Evolutionary conservation across 2,888 invertebrate species (phyloP), one percentile per base, ranked within the genome.

Genomic region (Epiblema foenella): DNA sequence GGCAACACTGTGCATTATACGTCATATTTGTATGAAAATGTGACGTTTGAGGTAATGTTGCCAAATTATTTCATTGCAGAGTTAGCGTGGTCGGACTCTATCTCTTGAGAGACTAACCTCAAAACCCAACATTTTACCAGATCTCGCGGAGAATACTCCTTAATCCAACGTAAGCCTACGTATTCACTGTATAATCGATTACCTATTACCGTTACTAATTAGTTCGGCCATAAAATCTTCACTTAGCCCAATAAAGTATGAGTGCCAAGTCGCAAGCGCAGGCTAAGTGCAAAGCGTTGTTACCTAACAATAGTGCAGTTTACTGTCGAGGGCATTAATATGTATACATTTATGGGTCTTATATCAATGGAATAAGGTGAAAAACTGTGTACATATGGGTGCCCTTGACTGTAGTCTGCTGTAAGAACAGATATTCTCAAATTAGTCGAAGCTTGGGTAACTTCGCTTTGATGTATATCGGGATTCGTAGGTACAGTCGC

Each of bases 251-350:
- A 71, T 71, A 71, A 65, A 66, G 60, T 60, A 60, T 60, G 70
- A 70, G 64, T 42, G 51, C 42, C 46, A 59, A 52, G 76, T 76
- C 76, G 65, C 73, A 54, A 75, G 57, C 74, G 76, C 78, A 77
- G 77, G 75, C 76, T 82, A 81, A 83, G 82, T 83, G 83, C 82
- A 79, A 83, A 80, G 73, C 79, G 77, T 72, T 83, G 83, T 83
- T 76, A 71, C 68, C 65, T 76, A 76, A 78, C 81, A 80, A 77
- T 79, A 75, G 77, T 60, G 37, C 63, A 18, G 39, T 49, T 42
- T 58, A 69, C 46, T 37, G 33, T 24, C 24, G 24, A 24, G 2
- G 24, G 24, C 24, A 24, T 24, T 24, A 24, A 24, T 24, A 24
- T 3, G 24, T 24, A 24, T 3, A 24, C 1, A 24, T 3, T 24